Conservation (phyloP, 2,888 invertebrate genomes). For the Pristionchus entomophagus region DNA sequence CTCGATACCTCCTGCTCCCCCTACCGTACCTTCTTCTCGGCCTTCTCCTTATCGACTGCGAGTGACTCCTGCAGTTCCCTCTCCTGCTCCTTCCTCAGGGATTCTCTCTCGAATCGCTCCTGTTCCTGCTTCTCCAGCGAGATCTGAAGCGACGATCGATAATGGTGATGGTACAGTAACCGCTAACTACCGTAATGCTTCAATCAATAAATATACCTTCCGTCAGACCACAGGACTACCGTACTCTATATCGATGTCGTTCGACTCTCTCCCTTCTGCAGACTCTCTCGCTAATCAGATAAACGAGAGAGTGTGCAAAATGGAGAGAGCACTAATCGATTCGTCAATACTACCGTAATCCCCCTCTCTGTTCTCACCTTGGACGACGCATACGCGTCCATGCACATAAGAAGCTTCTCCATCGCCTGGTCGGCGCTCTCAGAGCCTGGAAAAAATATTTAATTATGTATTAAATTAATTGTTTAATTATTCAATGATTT, state of each 20-base stretch:
- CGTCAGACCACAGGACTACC: no score
- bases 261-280: no score
- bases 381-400: conserved; percentile 64
- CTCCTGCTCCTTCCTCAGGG: conserved; percentile 66
- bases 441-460: conserved; percentile 50
- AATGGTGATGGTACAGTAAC: neutral
- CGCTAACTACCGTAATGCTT: neutral
- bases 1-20: neutral
- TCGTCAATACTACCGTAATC: neutral
- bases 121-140: conserved; percentile 54
- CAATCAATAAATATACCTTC: no score
- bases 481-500: neutral
- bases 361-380: conserved; percentile 50
- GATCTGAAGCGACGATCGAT: conserved; percentile 26
- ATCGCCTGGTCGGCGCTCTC: conserved; percentile 59
- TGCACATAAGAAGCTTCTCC: conserved; percentile 62
- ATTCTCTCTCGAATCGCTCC: conserved; percentile 67
- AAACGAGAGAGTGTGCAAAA: no score
- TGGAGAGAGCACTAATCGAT: no score
- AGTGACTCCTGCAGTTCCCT: conserved; percentile 68
- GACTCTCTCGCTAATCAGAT: no score
- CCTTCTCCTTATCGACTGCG: conserved; percentile 65
- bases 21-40: conserved; percentile 62
- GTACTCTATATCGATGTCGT: no score
- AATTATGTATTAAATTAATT: neutral